Percentiles rank a stretch among this genome's conserved stretches.
These are phyloP conservation scores for Deilephila porcellus DNA, from an alignment of 2,888 invertebrate species.

Conservation along the genomic window DNA sequence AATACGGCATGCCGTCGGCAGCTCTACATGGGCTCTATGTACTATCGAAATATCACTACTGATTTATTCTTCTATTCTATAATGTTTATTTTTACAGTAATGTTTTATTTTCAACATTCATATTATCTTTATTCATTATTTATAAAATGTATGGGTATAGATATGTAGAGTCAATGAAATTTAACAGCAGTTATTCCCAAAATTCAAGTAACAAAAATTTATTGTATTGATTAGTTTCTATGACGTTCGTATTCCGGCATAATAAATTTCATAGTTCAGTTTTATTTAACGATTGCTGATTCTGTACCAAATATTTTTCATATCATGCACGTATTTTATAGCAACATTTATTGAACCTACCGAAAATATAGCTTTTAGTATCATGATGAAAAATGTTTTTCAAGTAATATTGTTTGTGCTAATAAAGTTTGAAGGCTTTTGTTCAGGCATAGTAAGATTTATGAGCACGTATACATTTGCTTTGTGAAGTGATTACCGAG, in stretches of 20 bases:
- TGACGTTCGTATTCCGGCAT: too few species aligned
- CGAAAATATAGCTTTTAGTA: background rate
- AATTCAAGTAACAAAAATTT: too few species aligned
- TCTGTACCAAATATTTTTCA: too few species aligned
- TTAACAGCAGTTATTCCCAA: too few species aligned
- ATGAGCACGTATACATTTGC: background rate
- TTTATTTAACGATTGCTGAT: too few species aligned
- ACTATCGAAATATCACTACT: background rate
- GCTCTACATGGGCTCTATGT: background rate
- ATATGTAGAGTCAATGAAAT: too few species aligned
- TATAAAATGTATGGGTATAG: too few species aligned
- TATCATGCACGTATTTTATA: background rate
- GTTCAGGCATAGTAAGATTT: background rate
- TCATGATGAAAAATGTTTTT: background rate
- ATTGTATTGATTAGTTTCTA: too few species aligned
- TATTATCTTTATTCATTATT: too few species aligned
- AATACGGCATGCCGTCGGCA: conserved; percentile 24
- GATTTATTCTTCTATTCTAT: background rate
- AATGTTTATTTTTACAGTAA: too few species aligned
- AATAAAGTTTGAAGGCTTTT: background rate
- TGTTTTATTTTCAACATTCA: too few species aligned
- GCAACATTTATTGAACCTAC: background rate
- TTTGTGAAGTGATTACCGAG: conserved; percentile 33
- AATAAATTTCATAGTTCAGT: too few species aligned
- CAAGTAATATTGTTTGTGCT: background rate